Conservation (phyloP, 1,140 invertebrate genomes). For the Drosophila tsacasi region DNA sequence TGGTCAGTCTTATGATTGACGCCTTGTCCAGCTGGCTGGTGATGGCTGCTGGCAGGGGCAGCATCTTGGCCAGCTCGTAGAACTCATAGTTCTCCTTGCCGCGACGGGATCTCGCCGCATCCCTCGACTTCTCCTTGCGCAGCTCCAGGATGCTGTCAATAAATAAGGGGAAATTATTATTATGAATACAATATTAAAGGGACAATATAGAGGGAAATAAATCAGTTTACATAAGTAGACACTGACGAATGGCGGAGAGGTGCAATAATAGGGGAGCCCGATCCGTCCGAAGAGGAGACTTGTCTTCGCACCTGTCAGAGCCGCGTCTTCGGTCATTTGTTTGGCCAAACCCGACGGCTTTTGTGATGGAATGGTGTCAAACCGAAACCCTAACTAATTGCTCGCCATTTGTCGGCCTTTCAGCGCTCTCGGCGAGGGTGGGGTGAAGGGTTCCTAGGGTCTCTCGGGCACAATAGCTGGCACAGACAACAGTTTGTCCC, state of each 20-base stretch:
- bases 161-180: background rate
- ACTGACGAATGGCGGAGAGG: conserved; percentile 58
- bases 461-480: conserved; percentile 44
- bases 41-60: conserved; percentile 97
- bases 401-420: conserved; percentile 73
- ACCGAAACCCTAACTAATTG: conserved; percentile 63
- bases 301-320: conserved; percentile 60
- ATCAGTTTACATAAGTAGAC: conserved; percentile 75
- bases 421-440: conserved; percentile 37
- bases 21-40: conserved; percentile 99
- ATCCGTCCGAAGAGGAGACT: conserved; percentile 16
- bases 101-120: conserved; percentile 96
- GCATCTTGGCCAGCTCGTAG: conserved; percentile 98
- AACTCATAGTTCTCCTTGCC: conserved; percentile 99
- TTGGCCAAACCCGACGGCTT: conserved; percentile 36
- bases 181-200: conserved; percentile 16
- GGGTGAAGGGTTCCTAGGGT: conserved; percentile 4
- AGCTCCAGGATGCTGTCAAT: conserved; percentile 96
- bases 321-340: conserved; percentile 64
- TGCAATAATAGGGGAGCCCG: background rate
- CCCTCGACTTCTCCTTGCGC: conserved; percentile 98
- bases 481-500: conserved; percentile 49
- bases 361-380: conserved; percentile 79
- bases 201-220: conserved; percentile 28
- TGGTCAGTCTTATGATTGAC: conserved; percentile 98